phyloP scores from a whole-genome alignment of 1,140 invertebrate genomes.

The Anadara kagoshimensis region DNA sequence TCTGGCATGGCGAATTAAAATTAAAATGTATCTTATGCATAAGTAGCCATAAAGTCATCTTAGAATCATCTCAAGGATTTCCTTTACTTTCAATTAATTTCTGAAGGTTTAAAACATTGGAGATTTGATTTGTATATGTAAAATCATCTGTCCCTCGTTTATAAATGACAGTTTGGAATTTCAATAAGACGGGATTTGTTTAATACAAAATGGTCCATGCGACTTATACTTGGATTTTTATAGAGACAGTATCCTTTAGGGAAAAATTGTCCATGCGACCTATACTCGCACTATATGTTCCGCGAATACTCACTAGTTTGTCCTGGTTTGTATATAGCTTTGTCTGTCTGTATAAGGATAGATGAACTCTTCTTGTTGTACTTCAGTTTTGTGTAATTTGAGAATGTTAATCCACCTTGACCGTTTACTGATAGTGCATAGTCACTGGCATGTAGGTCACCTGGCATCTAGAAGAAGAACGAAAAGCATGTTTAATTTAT shows the following conservation, averaged over 20 bases:
- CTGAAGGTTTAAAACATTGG: too few species aligned
- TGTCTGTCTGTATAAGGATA: conserved; percentile 58
- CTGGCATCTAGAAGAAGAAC: conserved; percentile 46
- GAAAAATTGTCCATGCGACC: background rate
- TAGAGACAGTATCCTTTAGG: background rate
- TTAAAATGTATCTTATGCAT: too few species aligned
- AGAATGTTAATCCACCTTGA: conserved; percentile 47
- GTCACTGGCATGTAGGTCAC: conserved; percentile 24
- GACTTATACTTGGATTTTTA: background rate
- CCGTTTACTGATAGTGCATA: conserved; percentile 56
- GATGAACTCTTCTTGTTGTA: conserved; percentile 53
- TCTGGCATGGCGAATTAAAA: too few species aligned
- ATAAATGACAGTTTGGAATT: background rate
- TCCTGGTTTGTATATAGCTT: conserved; percentile 59
- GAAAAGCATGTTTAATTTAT: background rate
- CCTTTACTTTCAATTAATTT: too few species aligned
- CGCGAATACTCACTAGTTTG: conserved; percentile 48
- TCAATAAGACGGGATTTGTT: background rate
- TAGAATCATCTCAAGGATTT: too few species aligned
- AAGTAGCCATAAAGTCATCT: too few species aligned
- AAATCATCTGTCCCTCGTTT: background rate
- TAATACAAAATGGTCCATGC: background rate
- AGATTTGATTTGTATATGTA: background rate
- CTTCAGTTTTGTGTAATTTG: conserved; percentile 46
- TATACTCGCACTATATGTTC: background rate